Conservation (phyloP, 37 sponge, comb jelly and placozoan species). For the Aplysina aerophoba region DNA sequence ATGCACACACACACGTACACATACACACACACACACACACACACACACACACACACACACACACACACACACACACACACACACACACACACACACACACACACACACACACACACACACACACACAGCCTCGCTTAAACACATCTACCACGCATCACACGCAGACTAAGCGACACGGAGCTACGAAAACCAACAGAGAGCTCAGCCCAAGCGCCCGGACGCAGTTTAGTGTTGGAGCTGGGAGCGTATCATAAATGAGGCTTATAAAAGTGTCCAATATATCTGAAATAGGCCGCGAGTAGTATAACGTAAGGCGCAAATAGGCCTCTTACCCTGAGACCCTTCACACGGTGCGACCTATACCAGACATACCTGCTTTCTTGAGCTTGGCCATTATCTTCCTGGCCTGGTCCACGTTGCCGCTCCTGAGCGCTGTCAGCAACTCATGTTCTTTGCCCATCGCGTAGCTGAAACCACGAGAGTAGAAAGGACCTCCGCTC, state of each 20-base stretch:
- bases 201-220: no score
- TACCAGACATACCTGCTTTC: conserved; percentile 73
- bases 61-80: conserved; percentile 17
- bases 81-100: neutral
- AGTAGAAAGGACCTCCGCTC: no score
- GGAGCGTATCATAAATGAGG: no score
- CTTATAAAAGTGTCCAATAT: no score
- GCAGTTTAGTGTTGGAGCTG: no score
- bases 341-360: conserved; percentile 35
- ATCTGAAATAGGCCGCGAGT: no score
- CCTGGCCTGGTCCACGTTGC: conserved; percentile 76
- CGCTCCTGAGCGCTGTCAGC: conserved; percentile 61
- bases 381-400: conserved; percentile 81
- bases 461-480: neutral
- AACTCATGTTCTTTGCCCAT: conserved; percentile 92
- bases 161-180: no score
- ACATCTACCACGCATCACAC: neutral
- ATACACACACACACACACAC: conserved; percentile 3
- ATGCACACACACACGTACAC: conserved; percentile 15
- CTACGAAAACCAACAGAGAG: no score
- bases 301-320: no score
- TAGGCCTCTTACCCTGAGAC: no score
- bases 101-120: no score
- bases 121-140: neutral
- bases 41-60: conserved; percentile 32